Conservation (phyloP, 2,113 vertebrate species). For the Hiodon tergisus region DNA sequence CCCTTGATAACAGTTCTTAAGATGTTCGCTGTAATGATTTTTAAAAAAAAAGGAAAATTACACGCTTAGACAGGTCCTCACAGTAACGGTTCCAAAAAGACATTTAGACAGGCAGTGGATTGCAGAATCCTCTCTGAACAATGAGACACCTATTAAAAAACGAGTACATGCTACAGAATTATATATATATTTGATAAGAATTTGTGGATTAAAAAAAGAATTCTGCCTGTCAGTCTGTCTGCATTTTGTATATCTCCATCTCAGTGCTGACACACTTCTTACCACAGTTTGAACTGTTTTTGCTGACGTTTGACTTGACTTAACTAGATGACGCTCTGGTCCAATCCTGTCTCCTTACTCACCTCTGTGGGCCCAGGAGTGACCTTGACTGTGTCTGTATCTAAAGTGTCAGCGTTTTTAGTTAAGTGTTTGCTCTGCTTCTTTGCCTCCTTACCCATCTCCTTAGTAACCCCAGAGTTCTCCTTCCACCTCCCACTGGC, state of each 20-base stretch:
- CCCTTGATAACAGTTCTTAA: neutral
- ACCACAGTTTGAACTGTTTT: neutral
- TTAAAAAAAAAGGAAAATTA: neutral
- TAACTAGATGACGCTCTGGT: slow-evolving; percentile 37
- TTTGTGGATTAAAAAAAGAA: neutral
- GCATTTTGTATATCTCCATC: too few species aligned
- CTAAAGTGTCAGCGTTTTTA: slow-evolving; percentile 34
- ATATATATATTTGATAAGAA: neutral
- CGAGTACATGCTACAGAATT: neutral
- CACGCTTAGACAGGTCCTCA: neutral
- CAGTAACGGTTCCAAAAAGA: neutral
- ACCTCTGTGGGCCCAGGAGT: neutral
- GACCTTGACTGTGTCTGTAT: slow-evolving; percentile 1
- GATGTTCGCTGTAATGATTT: neutral
- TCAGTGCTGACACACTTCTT: too few species aligned
- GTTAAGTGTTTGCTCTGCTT: slow-evolving; percentile 29
- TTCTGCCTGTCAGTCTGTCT: too few species aligned
- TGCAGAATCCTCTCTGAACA: too few species aligned
- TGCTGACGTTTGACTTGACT: neutral
- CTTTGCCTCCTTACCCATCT: slow-evolving; percentile 23
- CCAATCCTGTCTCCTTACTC: slow-evolving; percentile 19
- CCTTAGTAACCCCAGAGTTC: slow-evolving; percentile 28
- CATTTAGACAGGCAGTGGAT: neutral
- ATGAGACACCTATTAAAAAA: neutral
- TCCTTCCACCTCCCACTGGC: slow-evolving; percentile 16